A percentile compares a stretch with the other conserved stretches of the same genome.
Conservation (phyloP, 2,113 vertebrate genomes). For the Planiliza haematocheilus region DNA sequence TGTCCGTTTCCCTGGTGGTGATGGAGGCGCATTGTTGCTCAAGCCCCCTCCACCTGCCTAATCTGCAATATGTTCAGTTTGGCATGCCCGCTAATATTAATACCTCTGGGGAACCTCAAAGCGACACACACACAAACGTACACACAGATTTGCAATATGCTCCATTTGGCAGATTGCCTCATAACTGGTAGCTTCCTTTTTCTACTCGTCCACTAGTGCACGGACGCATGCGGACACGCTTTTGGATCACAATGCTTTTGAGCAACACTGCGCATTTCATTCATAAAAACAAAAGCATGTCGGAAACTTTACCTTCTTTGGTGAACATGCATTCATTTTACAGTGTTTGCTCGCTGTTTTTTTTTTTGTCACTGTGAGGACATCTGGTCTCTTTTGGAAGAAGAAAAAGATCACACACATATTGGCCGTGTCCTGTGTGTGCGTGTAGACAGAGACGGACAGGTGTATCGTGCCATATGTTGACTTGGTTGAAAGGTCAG, state of each 20-base stretch:
- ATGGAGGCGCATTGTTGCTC: conserved; percentile 47
- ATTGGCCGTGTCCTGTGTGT: background rate
- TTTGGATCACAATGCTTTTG: background rate
- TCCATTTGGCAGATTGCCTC: conserved; percentile 65
- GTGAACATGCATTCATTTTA: too few species aligned
- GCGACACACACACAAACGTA: conserved; percentile 21
- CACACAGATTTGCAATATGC: conserved; percentile 53
- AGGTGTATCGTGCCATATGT: conserved; percentile 64
- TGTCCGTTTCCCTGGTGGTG: conserved; percentile 42
- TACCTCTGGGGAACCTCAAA: conserved; percentile 61
- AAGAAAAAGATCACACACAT: conserved; percentile 3
- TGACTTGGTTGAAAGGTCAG: conserved; percentile 68
- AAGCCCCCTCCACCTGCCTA: conserved; percentile 46
- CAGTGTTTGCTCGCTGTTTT: too few species aligned
- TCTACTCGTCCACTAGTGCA: conserved; percentile 40
- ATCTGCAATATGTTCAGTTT: conserved; percentile 77
- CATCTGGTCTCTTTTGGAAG: background rate
- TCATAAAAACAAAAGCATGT: conserved; percentile 40
- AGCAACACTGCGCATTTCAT: conserved; percentile 9
- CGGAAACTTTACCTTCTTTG: too few species aligned
- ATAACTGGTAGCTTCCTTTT: conserved; percentile 37
- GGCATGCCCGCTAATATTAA: conserved; percentile 62
- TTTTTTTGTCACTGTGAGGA: background rate
- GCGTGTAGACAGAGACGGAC: conserved; percentile 27
- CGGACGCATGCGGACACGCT: conserved; percentile 9